phyloP scores from a whole-genome alignment of 2,888 invertebrate species.

The Archips xylosteana region DNA sequence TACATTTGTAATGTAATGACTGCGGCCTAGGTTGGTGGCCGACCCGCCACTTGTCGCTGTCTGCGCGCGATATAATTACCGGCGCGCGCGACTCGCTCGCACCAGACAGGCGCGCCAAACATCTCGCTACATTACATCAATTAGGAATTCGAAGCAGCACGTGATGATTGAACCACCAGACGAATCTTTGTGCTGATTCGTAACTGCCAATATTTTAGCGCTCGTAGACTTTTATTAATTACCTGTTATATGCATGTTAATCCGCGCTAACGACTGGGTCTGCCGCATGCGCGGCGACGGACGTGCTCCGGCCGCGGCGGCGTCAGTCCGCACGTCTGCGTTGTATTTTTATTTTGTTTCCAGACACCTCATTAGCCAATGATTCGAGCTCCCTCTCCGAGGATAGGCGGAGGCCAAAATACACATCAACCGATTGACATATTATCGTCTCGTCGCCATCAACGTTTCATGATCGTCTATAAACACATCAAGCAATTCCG shows the following conservation, averaged over 20 bases:
- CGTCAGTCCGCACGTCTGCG: conserved; percentile 13
- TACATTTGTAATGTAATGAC: neutral
- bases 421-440: conserved; percentile 2
- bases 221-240: conserved; percentile 35
- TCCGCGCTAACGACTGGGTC: neutral
- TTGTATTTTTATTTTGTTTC: conserved; percentile 6
- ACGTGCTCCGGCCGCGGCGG: no score
- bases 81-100: conserved; percentile 2
- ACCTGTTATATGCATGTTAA: conserved; percentile 21
- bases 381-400: conserved; percentile 6
- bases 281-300: conserved; percentile 11
- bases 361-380: conserved; percentile 20
- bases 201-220: conserved; percentile 20
- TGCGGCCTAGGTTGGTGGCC: conserved; percentile 5
- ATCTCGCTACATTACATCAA: neutral
- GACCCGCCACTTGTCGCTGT: conserved; percentile 9
- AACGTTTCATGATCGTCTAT: neutral
- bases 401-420: neutral
- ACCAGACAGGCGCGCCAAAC: neutral
- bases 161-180: conserved; percentile 22
- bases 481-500: neutral
- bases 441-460: conserved; percentile 6
- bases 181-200: neutral
- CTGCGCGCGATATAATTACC: conserved; percentile 21
- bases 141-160: neutral